These are phyloP conservation scores for Drosophila littoralis DNA, from an alignment of 1,140 invertebrate species.

Conservation along the genomic window DNA sequence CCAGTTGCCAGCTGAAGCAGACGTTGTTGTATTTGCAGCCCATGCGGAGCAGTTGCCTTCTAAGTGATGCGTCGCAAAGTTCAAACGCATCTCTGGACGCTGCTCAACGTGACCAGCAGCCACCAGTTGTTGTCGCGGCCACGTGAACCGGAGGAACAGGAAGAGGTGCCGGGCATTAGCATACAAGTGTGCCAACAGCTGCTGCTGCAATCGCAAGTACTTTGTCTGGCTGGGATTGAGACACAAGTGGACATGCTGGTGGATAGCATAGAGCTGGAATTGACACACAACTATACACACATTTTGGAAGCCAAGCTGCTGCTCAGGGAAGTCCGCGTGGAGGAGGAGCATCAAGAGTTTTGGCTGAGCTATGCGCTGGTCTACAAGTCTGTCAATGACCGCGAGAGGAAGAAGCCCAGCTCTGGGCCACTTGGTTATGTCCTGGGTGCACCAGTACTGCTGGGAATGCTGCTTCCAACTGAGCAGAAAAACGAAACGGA, in stretches of 20 bases:
- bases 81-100: constrained; percentile 38
- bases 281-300: constrained; percentile 64
- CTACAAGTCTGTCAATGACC: constrained; percentile 22
- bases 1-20: constrained; percentile 60
- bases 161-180: constrained; percentile 2
- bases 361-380: constrained; percentile 48
- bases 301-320: constrained; percentile 46
- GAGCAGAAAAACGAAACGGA: constrained; percentile 42
- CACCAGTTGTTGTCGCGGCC: constrained; percentile 48
- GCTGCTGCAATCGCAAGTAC: not conserved
- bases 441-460: constrained; percentile 57
- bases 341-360: constrained; percentile 10
- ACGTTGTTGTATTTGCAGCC: constrained; percentile 61
- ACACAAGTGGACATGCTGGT: constrained; percentile 37
- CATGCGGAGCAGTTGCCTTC: constrained; percentile 44
- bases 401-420: constrained; percentile 28
- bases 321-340: constrained; percentile 8
- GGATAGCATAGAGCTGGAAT: constrained; percentile 44
- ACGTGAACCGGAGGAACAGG: constrained; percentile 47
- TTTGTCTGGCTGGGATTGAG: constrained; percentile 39
- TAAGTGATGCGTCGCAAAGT: constrained; percentile 36
- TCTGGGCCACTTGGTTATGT: constrained; percentile 76
- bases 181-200: constrained; percentile 52
- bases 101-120: constrained; percentile 55
- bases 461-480: constrained; percentile 32